Percentiles rank a stretch among this genome's conserved stretches.
phyloP scores from a whole-genome alignment of 2,113 vertebrate genomes.

The Nothobranchius furzeri region DNA sequence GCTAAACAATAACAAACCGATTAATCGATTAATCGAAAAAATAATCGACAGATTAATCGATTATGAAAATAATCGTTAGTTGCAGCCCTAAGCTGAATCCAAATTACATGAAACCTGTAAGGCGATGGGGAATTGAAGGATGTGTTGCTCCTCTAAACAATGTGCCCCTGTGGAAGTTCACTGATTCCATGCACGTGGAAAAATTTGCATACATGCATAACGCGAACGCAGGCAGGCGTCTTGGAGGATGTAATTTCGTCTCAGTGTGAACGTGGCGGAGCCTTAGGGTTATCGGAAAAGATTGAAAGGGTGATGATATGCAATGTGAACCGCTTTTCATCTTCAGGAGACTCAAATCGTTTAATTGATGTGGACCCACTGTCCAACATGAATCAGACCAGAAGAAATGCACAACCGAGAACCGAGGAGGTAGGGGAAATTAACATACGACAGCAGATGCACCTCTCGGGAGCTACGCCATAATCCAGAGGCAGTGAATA shows the following conservation, averaged over 20 bases:
- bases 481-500: slow-evolving; percentile 68
- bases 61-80: no score
- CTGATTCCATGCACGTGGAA: slow-evolving; percentile 1
- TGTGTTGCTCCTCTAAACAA: slow-evolving; percentile 34
- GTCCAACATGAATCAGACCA: slow-evolving; percentile 50
- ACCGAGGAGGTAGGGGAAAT: slow-evolving; percentile 59
- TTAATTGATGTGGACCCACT: slow-evolving; percentile 61
- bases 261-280: slow-evolving; percentile 19
- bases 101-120: slow-evolving; percentile 46
- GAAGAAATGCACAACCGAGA: slow-evolving; percentile 43
- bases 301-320: slow-evolving; percentile 55
- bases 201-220: slow-evolving; percentile 20
- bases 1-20: no score
- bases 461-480: slow-evolving; percentile 63
- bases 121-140: slow-evolving; percentile 2
- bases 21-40: no score
- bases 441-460: slow-evolving; percentile 52
- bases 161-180: slow-evolving; percentile 6
- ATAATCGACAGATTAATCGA: no score
- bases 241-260: slow-evolving; percentile 4
- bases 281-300: slow-evolving; percentile 47
- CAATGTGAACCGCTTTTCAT: slow-evolving; percentile 44
- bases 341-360: slow-evolving; percentile 48
- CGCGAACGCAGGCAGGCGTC: slow-evolving; percentile 22
- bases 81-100: slow-evolving; percentile 52